These are phyloP conservation scores for Eupithecia vulgata DNA, from an alignment of 2,888 invertebrate genomes.

Conservation along the genomic window DNA sequence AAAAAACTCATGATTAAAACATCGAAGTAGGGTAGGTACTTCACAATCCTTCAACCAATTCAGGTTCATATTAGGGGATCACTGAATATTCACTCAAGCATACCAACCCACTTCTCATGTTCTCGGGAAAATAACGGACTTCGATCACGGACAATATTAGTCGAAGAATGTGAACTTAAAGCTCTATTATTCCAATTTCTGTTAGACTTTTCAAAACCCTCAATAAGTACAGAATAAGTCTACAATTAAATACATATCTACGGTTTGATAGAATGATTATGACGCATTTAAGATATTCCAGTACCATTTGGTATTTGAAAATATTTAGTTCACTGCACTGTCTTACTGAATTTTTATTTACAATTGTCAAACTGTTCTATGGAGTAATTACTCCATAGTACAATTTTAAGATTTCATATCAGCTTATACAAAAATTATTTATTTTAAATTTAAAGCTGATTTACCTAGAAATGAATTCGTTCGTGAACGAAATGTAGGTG, in stretches of 20 bases:
- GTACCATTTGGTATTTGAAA: not conserved
- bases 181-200: not conserved
- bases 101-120: conserved; percentile 44
- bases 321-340: not conserved
- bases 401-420: not conserved
- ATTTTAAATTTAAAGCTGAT: too few species aligned
- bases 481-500: not conserved
- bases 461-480: too few species aligned
- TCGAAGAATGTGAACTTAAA: conserved; percentile 11
- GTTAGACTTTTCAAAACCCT: not conserved
- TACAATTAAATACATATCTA: too few species aligned
- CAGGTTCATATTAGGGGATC: conserved; percentile 45
- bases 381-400: not conserved
- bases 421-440: too few species aligned
- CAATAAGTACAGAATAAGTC: not conserved
- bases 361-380: too few species aligned
- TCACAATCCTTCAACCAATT: conserved; percentile 41
- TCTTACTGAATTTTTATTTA: not conserved
- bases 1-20: not conserved
- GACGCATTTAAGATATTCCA: too few species aligned
- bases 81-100: conserved; percentile 50
- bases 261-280: too few species aligned
- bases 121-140: conserved; percentile 45
- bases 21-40: conserved; percentile 27
- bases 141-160: conserved; percentile 32